Conservation (phyloP, 2,888 invertebrate species). For the Notodonta ziczac region DNA sequence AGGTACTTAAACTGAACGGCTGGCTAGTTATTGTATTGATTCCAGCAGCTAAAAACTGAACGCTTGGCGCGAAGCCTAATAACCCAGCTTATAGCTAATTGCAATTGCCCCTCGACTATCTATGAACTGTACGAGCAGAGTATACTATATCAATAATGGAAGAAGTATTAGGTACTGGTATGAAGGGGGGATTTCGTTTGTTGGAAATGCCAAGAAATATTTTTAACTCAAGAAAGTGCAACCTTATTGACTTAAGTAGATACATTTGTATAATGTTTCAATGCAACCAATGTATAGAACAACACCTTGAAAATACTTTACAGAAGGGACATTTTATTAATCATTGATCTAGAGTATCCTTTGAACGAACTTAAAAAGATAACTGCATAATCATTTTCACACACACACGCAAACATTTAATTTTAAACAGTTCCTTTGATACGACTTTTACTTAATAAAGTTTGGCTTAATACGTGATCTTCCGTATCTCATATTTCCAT, state of each 20-base stretch:
- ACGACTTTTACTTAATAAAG: constrained; percentile 27
- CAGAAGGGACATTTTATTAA: no score
- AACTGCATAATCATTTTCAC: no score
- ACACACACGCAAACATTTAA: not conserved
- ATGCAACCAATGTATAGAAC: no score
- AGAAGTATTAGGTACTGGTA: no score
- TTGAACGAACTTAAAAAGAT: no score
- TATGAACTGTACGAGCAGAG: constrained; percentile 8
- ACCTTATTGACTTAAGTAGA: no score
- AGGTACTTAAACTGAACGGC: not conserved
- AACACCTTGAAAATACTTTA: no score
- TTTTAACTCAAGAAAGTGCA: no score
- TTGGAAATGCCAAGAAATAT: no score
- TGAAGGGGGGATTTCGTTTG: no score
- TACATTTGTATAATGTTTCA: no score
- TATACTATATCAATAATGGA: not conserved
- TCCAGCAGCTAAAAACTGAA: constrained; percentile 30
- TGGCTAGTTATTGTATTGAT: constrained; percentile 23
- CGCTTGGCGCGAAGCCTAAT: constrained; percentile 46
- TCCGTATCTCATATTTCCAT: constrained; percentile 15
- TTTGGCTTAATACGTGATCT: not conserved
- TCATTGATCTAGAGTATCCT: no score
- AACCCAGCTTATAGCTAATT: constrained; percentile 43
- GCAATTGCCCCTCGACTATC: constrained; percentile 23
- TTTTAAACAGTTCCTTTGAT: constrained; percentile 18